These are phyloP conservation scores for Chlamydotis undulata DNA, from an alignment of 2,113 vertebrate species.

Conservation along the genomic window DNA sequence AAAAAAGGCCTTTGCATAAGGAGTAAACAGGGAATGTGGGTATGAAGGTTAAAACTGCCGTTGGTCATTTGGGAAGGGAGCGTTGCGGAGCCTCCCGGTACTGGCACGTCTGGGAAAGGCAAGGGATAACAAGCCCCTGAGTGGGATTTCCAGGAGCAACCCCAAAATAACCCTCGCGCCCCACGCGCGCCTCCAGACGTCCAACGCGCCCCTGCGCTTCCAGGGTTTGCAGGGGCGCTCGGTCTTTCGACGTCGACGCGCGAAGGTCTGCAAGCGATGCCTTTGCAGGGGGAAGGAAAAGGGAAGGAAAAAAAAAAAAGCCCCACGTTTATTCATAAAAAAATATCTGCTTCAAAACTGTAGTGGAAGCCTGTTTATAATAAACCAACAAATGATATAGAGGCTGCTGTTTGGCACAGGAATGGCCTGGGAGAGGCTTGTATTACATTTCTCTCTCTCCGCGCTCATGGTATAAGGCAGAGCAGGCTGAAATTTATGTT, in stretches of 20 bases:
- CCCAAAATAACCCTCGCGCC: background rate
- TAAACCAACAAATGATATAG: conserved; percentile 36
- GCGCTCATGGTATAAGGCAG: conserved; percentile 32
- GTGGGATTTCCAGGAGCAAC: background rate
- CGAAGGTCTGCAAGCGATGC: background rate
- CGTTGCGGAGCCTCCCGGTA: background rate
- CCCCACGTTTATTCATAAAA: conserved; percentile 40
- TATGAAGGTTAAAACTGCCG: background rate
- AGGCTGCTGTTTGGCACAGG: conserved; percentile 58
- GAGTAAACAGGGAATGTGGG: background rate
- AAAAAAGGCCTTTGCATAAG: background rate
- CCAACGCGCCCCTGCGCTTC: background rate
- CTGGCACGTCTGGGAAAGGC: background rate
- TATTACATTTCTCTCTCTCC: conserved; percentile 24
- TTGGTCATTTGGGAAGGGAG: conserved; percentile 3
- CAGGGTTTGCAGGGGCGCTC: accelerated
- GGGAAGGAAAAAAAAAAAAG: background rate
- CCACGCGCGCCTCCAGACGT: background rate
- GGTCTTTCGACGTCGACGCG: background rate
- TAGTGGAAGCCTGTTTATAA: background rate
- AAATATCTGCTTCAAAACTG: conserved; percentile 22
- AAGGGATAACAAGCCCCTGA: background rate
- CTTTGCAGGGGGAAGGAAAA: background rate
- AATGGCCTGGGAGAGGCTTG: conserved; percentile 47
- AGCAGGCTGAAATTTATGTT: conserved; percentile 56